Evolutionary conservation across 2,888 invertebrate species (phyloP).

Genomic region (Heterodera filipjevi): DNA sequence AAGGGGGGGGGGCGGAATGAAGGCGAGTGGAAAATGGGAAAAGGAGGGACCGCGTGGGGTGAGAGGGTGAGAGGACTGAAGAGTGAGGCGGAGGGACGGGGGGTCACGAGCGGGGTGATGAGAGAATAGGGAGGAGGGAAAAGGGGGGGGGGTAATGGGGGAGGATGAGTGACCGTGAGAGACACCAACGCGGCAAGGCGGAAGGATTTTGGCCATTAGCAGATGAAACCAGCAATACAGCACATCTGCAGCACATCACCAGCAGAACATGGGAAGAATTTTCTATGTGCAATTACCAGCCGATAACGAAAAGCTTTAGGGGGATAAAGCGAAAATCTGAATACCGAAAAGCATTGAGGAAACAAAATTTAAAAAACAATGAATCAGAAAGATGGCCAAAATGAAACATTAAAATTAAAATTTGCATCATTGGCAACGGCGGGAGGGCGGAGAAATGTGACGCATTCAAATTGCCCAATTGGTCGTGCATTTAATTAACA

Average conservation of each 20-base stretch:
- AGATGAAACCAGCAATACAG: background rate
- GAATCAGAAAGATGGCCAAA: no score
- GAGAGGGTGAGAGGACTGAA: background rate
- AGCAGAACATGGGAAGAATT: background rate
- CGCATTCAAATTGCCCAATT: no score
- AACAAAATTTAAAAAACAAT: background rate
- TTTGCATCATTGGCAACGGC: background rate
- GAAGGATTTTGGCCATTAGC: background rate
- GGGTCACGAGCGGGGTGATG: background rate
- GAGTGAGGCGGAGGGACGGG: background rate
- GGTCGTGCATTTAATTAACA: no score
- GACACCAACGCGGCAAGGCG: background rate
- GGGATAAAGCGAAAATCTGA: background rate
- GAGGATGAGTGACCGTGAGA: background rate
- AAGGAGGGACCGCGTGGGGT: background rate
- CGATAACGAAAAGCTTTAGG: background rate
- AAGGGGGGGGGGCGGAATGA: background rate
- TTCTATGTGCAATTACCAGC: background rate
- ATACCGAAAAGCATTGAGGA: no score
- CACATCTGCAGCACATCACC: background rate
- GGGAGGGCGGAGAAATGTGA: no score
- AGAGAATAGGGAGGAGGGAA: background rate
- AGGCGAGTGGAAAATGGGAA: background rate
- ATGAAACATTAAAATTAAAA: background rate
- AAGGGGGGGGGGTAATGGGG: background rate